Evolutionary conservation across 2,797 vertebrate genomes (phyloP).

Genomic region (Typhlichthys eigenmanni): DNA sequence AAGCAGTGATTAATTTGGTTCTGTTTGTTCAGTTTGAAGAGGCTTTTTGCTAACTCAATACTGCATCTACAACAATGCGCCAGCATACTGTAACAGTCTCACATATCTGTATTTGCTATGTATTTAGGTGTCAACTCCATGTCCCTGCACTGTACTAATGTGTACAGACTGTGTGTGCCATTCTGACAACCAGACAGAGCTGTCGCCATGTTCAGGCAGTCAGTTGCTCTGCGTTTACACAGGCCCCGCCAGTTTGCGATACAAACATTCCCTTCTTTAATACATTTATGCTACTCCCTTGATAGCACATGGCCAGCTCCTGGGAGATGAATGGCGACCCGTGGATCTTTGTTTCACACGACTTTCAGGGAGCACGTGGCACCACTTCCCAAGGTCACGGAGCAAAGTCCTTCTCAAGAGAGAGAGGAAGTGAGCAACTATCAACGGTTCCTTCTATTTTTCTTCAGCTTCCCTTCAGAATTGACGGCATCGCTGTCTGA

Average conservation of each 20-base stretch:
- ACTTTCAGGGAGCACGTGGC: conserved; percentile 37
- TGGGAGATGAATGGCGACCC: conserved; percentile 43
- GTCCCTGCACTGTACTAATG: conserved; percentile 44
- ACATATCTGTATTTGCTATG: conserved; percentile 50
- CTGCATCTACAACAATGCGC: too few relatives aligned
- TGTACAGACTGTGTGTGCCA: conserved; percentile 43
- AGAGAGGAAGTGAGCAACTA: conserved; percentile 57
- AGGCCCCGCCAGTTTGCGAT: conserved; percentile 52
- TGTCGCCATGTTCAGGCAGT: conserved; percentile 22
- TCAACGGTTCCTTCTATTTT: conserved; percentile 44
- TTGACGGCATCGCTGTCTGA: conserved; percentile 38
- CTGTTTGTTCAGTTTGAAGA: too few relatives aligned
- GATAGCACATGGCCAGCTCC: conserved; percentile 50
- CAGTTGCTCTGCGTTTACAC: conserved; percentile 39
- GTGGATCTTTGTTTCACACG: too few relatives aligned
- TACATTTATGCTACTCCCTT: conserved; percentile 33
- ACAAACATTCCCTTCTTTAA: conserved; percentile 48
- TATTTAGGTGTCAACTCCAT: conserved; percentile 39
- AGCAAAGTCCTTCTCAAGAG: conserved; percentile 39
- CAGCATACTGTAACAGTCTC: too few relatives aligned
- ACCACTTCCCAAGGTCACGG: conserved; percentile 52
- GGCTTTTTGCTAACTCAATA: too few relatives aligned
- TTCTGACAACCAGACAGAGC: conserved; percentile 58
- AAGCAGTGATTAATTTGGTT: too few relatives aligned
- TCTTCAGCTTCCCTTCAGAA: conserved; percentile 56